Evolutionary conservation across 2,888 invertebrate species (phyloP), one percentile per base, ranked within the genome.

Genomic region (Orgyia antiqua): DNA sequence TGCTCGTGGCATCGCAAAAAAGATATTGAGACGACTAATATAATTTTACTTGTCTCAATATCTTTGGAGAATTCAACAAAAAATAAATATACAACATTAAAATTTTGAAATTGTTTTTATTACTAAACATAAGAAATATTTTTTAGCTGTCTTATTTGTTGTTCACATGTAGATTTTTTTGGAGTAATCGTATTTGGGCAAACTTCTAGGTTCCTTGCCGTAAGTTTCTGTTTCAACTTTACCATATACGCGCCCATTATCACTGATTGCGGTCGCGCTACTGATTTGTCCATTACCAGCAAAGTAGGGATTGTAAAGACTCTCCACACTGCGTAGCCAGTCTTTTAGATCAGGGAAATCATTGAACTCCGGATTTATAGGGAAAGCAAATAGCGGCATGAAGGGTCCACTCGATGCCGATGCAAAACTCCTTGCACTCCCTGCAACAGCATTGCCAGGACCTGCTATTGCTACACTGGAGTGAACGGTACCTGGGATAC

Each of bases 1-100:
- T n/a, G n/a, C n/a, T n/a, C n/a, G n/a, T n/a, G n/a, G n/a, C n/a
- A n/a, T n/a, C n/a, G n/a, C n/a, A 33, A 34, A 40, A 55, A 58
- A 65, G 78, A 70, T 61, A 36, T 55, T 52, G 63, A 67, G 78
- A 80, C 70, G 80, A 80, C 68, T 56, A 39, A 56, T 18, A 31
- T 31, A 24, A 26, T 29, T 26, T 10, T 25, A 72, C 72, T 80
- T 77, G 69, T 80, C 70, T 69, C 67, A 34, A 43, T 62, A 45
- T 63, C 77, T 74, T 73, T 43, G 31, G 10, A 24, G 10, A 27
- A 31, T 27, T 13, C 18, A 9, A 17, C 26, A 25, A 18, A 15
- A 50, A 45, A 51, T 41, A 36, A 72, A 68, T 69, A 67, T 72
- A 71, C 55, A 48, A 53, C 45, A 45, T 45, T 35, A n/a, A 37